These are phyloP conservation scores for Corythornis cristatus DNA, from an alignment of 2,113 vertebrate species.

Conservation along the genomic window DNA sequence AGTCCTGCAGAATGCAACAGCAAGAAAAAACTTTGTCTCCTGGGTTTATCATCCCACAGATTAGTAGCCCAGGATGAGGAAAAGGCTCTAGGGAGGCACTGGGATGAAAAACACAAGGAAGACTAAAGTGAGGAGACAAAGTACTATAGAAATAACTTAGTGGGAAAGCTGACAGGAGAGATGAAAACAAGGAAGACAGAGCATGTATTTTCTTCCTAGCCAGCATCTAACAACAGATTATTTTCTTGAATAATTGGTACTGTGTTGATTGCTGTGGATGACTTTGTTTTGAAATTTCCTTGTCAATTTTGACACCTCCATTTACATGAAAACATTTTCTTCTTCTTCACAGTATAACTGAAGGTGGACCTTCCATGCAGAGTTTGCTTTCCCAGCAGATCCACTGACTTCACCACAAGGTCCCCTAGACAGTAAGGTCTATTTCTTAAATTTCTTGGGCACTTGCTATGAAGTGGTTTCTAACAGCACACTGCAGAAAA, in stretches of 20 bases:
- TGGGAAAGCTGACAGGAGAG: background rate
- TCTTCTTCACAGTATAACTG: background rate
- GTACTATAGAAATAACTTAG: background rate
- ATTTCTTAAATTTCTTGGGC: background rate
- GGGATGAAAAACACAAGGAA: background rate
- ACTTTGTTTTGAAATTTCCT: background rate
- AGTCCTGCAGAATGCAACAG: background rate
- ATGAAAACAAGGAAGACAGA: background rate
- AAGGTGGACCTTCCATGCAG: background rate
- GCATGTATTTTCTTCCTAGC: background rate
- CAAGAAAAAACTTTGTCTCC: background rate
- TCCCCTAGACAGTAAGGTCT: background rate
- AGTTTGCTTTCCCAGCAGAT: background rate
- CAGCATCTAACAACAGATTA: background rate
- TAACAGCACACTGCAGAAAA: background rate
- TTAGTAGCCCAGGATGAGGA: background rate
- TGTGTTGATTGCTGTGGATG: background rate
- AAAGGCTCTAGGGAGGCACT: background rate
- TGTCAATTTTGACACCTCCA: background rate
- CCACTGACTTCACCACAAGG: background rate
- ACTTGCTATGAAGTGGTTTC: background rate
- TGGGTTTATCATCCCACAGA: background rate
- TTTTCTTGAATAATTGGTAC: background rate
- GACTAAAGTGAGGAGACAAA: background rate
- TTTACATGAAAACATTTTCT: background rate